A percentile compares a stretch with the other conserved stretches of the same genome.
Conservation (phyloP, 2,888 invertebrate species). For the Meteorus colon region DNA sequence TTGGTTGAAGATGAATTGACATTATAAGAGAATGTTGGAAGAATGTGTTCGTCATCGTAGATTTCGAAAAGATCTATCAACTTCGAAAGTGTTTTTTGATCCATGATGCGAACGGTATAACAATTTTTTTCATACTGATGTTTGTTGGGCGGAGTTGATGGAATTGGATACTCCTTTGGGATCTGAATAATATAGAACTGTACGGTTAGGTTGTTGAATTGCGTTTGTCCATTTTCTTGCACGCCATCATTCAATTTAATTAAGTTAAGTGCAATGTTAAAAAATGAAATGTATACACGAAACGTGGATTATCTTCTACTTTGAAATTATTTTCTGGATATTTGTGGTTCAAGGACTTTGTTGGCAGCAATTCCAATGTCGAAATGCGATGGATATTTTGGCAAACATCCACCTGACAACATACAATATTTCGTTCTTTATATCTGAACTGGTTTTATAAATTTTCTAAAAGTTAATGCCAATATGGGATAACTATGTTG, state of each 20-base stretch:
- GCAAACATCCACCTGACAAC: not conserved
- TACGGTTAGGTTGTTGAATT: not conserved
- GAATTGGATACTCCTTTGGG: conserved; percentile 2
- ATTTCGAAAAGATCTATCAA: conserved; percentile 27
- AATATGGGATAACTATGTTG: not conserved
- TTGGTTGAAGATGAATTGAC: conserved; percentile 32
- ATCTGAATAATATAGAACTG: not conserved
- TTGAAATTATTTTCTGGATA: not conserved
- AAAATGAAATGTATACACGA: conserved; percentile 10
- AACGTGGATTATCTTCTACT: not conserved
- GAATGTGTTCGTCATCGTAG: conserved; percentile 28
- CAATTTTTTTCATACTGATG: conserved; percentile 26
- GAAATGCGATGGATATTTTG: not conserved
- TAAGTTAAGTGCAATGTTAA: conserved; percentile 51
- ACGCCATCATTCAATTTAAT: conserved; percentile 58
- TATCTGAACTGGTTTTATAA: not conserved
- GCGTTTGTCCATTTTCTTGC: conserved; percentile 30
- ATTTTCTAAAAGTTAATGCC: not conserved
- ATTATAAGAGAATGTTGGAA: conserved; percentile 45
- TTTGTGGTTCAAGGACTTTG: not conserved
- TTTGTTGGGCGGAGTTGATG: not conserved
- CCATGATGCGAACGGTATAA: conserved; percentile 10
- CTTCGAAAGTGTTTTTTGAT: conserved; percentile 25
- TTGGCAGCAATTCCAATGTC: not conserved
- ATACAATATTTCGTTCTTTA: not conserved